Evolutionary conservation across 2,888 invertebrate genomes (phyloP).

Genomic region (Electrophaes corylata): DNA sequence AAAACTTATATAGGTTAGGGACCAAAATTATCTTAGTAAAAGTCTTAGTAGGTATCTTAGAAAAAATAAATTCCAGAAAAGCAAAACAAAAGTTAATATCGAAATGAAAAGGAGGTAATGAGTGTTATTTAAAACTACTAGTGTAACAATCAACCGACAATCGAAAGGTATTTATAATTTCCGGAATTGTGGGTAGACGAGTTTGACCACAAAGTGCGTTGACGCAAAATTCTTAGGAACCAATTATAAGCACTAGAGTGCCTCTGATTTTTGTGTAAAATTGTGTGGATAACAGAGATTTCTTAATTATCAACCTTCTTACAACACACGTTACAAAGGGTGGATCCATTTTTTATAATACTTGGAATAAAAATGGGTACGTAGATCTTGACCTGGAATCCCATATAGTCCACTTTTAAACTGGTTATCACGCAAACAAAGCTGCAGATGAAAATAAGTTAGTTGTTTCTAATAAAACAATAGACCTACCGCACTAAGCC

Average conservation of each 20-base stretch:
- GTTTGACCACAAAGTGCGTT: slow-evolving; percentile 45
- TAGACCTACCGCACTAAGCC: background rate
- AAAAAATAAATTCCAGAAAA: too few species aligned
- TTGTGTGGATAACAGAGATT: background rate
- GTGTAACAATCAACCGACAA: slow-evolving; percentile 10
- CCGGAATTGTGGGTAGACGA: slow-evolving; percentile 48
- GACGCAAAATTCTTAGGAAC: slow-evolving; percentile 31
- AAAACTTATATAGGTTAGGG: too few species aligned
- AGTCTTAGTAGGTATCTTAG: too few species aligned
- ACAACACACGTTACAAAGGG: too few species aligned
- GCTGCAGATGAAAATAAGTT: too few species aligned
- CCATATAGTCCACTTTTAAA: too few species aligned
- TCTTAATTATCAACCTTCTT: background rate
- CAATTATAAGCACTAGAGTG: slow-evolving; percentile 15
- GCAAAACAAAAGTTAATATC: too few species aligned
- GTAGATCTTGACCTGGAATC: too few species aligned
- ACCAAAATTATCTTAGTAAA: too few species aligned
- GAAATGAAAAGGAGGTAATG: background rate
- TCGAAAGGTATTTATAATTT: slow-evolving; percentile 53
- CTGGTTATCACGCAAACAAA: too few species aligned
- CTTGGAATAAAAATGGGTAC: too few species aligned
- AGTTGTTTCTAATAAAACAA: background rate
- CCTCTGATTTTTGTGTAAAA: background rate
- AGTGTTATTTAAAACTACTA: background rate
- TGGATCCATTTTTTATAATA: too few species aligned